Conservation (phyloP, 2,797 vertebrate species). For the Poeciliopsis turneri region DNA sequence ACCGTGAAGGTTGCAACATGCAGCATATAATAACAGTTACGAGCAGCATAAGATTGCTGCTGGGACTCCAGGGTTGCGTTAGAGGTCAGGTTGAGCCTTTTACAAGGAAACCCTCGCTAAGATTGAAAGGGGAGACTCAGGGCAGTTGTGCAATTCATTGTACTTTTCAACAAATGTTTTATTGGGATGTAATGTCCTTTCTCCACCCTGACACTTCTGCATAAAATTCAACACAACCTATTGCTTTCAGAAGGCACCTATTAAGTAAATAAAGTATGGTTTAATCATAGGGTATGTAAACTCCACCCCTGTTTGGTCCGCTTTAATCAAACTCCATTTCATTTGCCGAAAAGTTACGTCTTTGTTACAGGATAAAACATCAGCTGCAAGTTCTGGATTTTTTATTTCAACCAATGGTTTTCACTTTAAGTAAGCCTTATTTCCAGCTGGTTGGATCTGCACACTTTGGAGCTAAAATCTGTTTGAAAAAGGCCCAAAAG, state of each 20-base stretch:
- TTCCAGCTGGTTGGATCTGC: background rate
- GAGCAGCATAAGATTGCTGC: background rate
- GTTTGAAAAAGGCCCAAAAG: background rate
- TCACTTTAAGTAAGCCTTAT: background rate
- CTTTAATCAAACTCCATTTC: no score
- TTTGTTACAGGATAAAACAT: no score
- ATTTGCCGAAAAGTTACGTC: no score
- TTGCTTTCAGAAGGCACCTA: no score
- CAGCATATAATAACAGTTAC: conserved; percentile 26
- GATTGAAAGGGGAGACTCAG: background rate
- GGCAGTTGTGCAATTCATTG: background rate
- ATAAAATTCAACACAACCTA: no score
- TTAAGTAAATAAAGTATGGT: no score
- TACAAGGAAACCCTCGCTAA: background rate
- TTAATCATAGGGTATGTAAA: no score
- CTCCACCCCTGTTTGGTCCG: no score
- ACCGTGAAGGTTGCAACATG: conserved; percentile 11
- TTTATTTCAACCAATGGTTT: background rate
- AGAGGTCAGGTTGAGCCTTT: background rate
- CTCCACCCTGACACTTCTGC: background rate
- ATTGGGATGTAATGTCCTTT: background rate
- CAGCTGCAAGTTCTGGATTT: no score
- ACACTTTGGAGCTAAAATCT: background rate
- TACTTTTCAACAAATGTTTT: background rate
- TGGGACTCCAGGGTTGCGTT: background rate